Conservation (phyloP, 2,888 invertebrate species). For the Sphinx pinastri region DNA sequence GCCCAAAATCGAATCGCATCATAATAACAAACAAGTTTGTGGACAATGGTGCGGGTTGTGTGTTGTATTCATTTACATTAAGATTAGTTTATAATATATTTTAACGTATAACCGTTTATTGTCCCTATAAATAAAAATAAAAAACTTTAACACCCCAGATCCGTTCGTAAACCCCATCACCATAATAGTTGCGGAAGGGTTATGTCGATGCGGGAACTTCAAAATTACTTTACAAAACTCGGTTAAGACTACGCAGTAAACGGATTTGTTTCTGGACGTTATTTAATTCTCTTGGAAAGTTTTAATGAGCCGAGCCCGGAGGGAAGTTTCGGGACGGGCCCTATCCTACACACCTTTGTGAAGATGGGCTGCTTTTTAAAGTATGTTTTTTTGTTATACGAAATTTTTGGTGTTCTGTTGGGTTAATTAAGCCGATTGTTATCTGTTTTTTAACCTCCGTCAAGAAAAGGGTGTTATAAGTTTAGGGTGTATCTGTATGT, state of each 20-base stretch:
- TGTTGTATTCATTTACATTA: no score
- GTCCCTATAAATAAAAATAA: no score
- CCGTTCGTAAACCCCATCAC: no score
- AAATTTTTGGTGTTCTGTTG: neutral
- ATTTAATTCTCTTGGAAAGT: slow-evolving; percentile 62
- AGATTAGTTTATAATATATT: no score
- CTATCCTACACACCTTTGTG: slow-evolving; percentile 2
- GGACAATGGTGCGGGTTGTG: no score
- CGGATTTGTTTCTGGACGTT: slow-evolving; percentile 56
- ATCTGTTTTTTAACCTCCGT: no score
- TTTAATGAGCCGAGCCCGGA: slow-evolving; percentile 57
- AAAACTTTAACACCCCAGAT: no score
- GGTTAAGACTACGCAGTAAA: slow-evolving; percentile 45
- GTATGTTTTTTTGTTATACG: neutral
- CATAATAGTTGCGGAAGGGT: neutral
- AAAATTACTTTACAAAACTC: slow-evolving; percentile 52
- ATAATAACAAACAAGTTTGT: no score
- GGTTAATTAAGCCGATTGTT: slow-evolving; percentile 20
- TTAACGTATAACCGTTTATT: no score
- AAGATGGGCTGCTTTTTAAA: slow-evolving; percentile 11
- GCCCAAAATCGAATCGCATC: no score
- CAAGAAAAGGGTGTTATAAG: no score
- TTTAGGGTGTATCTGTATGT: no score
- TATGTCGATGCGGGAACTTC: slow-evolving; percentile 35
- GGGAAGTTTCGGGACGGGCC: slow-evolving; percentile 21